Percentiles rank a stretch among this genome's conserved stretches.
Conservation (phyloP, 2,888 invertebrate species). For the Chymomyza caudatula region DNA sequence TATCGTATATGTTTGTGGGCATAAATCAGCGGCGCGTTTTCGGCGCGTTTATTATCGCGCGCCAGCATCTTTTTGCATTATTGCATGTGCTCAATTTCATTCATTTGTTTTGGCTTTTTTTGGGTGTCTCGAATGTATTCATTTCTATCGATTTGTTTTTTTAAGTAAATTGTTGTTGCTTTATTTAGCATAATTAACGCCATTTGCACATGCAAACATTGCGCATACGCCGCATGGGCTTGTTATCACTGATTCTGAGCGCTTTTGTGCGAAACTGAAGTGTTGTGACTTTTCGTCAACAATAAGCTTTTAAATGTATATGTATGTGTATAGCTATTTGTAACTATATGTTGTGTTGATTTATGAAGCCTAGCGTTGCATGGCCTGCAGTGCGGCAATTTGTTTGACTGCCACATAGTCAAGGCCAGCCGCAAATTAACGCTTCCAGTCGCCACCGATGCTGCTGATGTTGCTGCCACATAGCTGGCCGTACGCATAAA, state of each 20-base stretch:
- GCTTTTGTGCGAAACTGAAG: conserved; percentile 34
- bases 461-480: conserved; percentile 48
- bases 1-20: conserved; percentile 28
- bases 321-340: not conserved
- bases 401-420: conserved; percentile 56
- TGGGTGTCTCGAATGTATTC: conserved; percentile 6
- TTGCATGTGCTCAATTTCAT: conserved; percentile 60
- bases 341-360: not conserved
- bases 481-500: conserved; percentile 69
- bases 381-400: conserved; percentile 53
- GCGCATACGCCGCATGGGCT: conserved; percentile 47
- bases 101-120: conserved; percentile 25
- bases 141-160: conserved; percentile 23
- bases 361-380: not conserved
- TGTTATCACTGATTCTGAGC: not conserved
- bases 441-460: conserved; percentile 4
- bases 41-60: conserved; percentile 58
- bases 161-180: conserved; percentile 19
- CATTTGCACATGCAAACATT: conserved; percentile 71
- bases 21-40: conserved; percentile 64
- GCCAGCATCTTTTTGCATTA: conserved; percentile 49
- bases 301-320: not conserved
- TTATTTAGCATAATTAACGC: conserved; percentile 72
- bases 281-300: conserved; percentile 54
- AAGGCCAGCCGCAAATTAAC: conserved; percentile 27